A percentile compares a stretch with the other conserved stretches of the same genome.
Evolutionary conservation across 1,140 invertebrate genomes (phyloP).

Genomic region (Conus ventricosus): DNA sequence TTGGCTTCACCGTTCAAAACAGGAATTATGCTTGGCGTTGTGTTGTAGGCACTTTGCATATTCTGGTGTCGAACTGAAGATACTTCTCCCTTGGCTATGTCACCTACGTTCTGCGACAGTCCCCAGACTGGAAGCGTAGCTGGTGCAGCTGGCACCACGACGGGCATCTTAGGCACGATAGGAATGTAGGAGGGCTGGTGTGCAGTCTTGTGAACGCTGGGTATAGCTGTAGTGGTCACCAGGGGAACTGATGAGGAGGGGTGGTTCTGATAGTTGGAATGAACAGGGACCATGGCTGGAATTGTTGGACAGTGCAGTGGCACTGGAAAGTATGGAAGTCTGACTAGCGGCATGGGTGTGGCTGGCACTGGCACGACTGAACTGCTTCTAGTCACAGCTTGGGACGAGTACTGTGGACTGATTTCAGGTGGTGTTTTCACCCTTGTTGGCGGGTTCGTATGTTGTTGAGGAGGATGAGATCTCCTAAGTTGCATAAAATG

Average conservation of each 20-base stretch:
- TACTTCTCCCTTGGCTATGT: neutral
- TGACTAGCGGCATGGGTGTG: neutral
- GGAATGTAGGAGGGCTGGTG: neutral
- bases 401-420: neutral
- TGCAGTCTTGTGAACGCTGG: neutral
- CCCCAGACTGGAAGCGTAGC: neutral
- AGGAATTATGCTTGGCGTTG: neutral
- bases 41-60: neutral
- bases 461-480: no score
- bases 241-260: neutral
- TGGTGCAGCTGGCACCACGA: neutral
- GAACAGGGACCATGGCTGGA: neutral
- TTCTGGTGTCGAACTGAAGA: neutral
- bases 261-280: neutral
- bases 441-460: neutral
- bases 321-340: neutral
- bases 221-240: neutral
- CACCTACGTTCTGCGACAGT: neutral
- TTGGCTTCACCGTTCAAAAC: neutral
- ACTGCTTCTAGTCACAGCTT: neutral
- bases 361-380: neutral
- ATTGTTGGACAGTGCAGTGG: neutral
- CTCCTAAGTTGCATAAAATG: neutral
- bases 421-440: neutral
- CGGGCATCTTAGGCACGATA: conserved; percentile 5